Percentiles rank a stretch among this genome's conserved stretches.
Evolutionary conservation across 2,888 invertebrate genomes (phyloP).

Genomic region (Pinctada fucata): DNA sequence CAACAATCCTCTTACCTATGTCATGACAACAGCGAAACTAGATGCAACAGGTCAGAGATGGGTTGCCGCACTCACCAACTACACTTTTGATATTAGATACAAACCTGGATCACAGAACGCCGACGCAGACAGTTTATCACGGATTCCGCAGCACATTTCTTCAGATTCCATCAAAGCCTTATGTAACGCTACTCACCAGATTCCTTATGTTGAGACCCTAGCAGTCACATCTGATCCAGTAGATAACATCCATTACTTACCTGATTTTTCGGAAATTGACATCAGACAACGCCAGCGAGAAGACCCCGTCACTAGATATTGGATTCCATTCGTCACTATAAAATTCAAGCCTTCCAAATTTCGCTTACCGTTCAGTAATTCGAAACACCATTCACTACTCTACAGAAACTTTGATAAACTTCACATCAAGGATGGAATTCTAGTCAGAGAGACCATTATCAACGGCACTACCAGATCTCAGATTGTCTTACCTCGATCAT

Average conservation of each 20-base stretch:
- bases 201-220: background rate
- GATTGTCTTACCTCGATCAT: background rate
- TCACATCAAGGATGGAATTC: background rate
- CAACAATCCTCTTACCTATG: background rate
- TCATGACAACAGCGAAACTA: background rate
- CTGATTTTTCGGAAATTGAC: background rate
- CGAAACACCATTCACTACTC: background rate
- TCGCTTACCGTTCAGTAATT: background rate
- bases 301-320: background rate
- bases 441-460: background rate
- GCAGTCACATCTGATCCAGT: conserved; percentile 1
- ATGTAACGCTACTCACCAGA: background rate
- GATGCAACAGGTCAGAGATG: background rate
- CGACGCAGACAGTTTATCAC: background rate
- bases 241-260: no score
- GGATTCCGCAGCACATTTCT: background rate
- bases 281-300: background rate
- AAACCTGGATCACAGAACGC: background rate
- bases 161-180: conserved; percentile 1
- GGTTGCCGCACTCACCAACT: background rate
- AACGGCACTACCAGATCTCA: background rate
- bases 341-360: background rate
- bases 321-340: background rate
- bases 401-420: conserved; percentile 2
- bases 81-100: background rate